Evolutionary conservation across 1,140 invertebrate genomes (phyloP).

Genomic region (Macrostomum lignano): DNA sequence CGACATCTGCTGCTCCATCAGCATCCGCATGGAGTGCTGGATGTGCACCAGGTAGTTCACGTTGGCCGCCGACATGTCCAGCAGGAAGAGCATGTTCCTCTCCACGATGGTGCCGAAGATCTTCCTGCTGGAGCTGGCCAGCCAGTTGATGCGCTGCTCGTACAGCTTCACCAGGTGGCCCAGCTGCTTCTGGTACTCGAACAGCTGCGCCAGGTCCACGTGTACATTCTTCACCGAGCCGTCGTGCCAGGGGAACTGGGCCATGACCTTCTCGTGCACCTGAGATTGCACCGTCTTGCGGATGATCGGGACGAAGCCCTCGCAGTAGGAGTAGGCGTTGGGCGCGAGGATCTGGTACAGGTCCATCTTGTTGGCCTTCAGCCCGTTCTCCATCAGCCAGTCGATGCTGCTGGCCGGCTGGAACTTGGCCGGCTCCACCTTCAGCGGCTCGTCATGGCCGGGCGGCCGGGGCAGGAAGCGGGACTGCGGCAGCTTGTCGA

Average conservation of each 20-base stretch:
- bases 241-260: constrained; percentile 27
- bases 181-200: constrained; percentile 28
- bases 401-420: constrained; percentile 17
- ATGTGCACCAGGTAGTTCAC: constrained; percentile 26
- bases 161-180: constrained; percentile 15
- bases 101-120: constrained; percentile 26
- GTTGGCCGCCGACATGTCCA: constrained; percentile 26
- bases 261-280: constrained; percentile 28
- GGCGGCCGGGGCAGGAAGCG: constrained; percentile 23
- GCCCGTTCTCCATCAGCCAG: constrained; percentile 23
- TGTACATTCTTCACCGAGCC: constrained; percentile 26
- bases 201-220: constrained; percentile 24
- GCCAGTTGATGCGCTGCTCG: constrained; percentile 24
- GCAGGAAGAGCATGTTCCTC: constrained; percentile 22
- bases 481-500: constrained; percentile 22
- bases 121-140: constrained; percentile 19
- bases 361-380: constrained; percentile 24
- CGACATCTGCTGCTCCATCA: constrained; percentile 25
- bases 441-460: constrained; percentile 22
- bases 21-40: constrained; percentile 23
- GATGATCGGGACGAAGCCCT: constrained; percentile 26
- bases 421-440: constrained; percentile 19
- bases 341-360: constrained; percentile 24
- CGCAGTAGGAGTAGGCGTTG: constrained; percentile 24
- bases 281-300: constrained; percentile 27